Percentiles rank a stretch among this genome's conserved stretches.
These are phyloP conservation scores for Myotis yumanensis DNA, from an alignment of 2,113 vertebrate species.

Conservation along the genomic window DNA sequence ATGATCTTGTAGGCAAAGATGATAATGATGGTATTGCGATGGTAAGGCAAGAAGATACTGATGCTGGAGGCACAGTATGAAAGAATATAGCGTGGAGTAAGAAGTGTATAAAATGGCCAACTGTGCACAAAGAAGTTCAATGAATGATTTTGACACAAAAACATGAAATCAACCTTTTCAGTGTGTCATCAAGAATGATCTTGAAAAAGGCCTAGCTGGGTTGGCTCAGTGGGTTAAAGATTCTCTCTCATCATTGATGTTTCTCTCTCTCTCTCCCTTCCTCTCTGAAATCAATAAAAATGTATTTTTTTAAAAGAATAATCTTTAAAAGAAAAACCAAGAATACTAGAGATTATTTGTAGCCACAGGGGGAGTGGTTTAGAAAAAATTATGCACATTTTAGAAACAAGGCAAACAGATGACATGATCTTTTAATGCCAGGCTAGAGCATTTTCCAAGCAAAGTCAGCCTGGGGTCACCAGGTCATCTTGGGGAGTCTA, in stretches of 20 bases:
- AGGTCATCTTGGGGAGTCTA: neutral
- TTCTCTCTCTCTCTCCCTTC: neutral
- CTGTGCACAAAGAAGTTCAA: neutral
- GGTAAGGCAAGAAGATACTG: neutral
- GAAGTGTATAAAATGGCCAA: neutral
- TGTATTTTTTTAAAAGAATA: too few relatives aligned
- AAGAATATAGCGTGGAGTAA: neutral
- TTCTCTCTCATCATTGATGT: neutral
- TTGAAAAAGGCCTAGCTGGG: neutral
- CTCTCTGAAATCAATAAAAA: neutral
- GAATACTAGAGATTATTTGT: constrained; percentile 1
- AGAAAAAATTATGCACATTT: neutral
- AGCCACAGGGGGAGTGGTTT: neutral
- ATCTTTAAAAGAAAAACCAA: too few relatives aligned
- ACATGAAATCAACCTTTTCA: neutral
- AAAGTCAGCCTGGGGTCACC: neutral
- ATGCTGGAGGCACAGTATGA: neutral
- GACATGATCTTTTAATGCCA: neutral
- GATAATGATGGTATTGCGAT: neutral
- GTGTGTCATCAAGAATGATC: neutral
- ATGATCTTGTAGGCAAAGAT: neutral
- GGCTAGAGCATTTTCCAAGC: neutral
- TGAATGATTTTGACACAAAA: constrained; percentile 2
- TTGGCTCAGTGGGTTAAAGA: neutral
- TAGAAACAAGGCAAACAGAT: neutral